Evolutionary conservation across 2,797 vertebrate genomes (phyloP).

Genomic region (Paratrypauchen microcephalus): DNA sequence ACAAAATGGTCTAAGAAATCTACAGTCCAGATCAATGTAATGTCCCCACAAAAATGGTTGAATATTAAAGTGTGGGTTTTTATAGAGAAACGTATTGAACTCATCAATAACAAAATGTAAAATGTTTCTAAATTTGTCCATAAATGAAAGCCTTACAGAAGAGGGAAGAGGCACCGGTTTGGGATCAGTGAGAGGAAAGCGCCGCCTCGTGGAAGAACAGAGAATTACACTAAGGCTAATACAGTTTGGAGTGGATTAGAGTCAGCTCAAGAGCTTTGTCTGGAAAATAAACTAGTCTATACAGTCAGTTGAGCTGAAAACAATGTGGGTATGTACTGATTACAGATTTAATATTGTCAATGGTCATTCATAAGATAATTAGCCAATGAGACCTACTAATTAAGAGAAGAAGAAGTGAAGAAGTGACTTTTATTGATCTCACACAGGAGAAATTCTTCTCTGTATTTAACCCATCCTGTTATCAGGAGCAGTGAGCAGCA

Average conservation of each 20-base stretch:
- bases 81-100: conserved; percentile 28
- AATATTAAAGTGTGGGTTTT: conserved; percentile 10
- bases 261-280: not conserved
- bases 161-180: conserved; percentile 8
- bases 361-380: no score
- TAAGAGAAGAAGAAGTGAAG: no score
- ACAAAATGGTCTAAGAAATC: not conserved
- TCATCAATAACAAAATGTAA: conserved; percentile 37
- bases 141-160: conserved; percentile 14
- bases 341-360: no score
- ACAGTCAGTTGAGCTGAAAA: no score
- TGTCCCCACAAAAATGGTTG: not conserved
- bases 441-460: no score
- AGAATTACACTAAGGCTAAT: not conserved
- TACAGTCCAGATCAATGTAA: not conserved
- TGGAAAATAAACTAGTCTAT: not conserved
- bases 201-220: conserved; percentile 37
- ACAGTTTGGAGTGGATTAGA: not conserved
- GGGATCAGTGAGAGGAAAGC: conserved; percentile 24
- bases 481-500: no score
- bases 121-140: conserved; percentile 53
- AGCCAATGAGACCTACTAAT: no score
- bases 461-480: no score
- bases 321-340: no score
- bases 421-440: no score